Evolutionary conservation across 2,888 invertebrate genomes (phyloP), one percentile per base, ranked within the genome.

Genomic region (Epicampocera succincta): DNA sequence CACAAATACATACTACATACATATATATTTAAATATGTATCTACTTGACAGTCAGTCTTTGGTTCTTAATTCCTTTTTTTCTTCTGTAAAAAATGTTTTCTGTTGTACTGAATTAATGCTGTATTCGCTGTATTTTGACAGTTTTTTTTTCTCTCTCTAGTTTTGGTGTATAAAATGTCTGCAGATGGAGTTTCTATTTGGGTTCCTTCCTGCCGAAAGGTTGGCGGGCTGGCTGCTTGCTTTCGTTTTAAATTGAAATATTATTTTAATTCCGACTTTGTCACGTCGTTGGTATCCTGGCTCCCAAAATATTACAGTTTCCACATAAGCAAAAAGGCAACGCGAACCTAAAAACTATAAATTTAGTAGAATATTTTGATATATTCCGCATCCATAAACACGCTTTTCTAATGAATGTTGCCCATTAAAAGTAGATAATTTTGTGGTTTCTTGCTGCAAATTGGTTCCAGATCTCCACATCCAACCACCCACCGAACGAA

Each of bases 41-140:
- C 25, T 58, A 75, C 75, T 58, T 66, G n/a, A 13, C 66, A 50
- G 58, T 50, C 66, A 50, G 58, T 50, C 0, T 44, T 11, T 56
- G 29, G 21, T 61, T 69, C 46, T 1, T 61, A 21, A 33, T 33
- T 33, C 8, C 25, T 9, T 17, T 44, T 60, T 63, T 56, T 48
- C 25, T 56, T 48, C 25, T 2, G 15, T 63, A 71, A 76, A 44
- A 60, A 71, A 71, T 71, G 63, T 65, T 29, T 78, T 63, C 58
- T 52, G 65, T 52, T 52, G 44, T 66, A 21, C 9, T 17, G 87
- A 87, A 88, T 88, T 88, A 88, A 88, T 88, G 88, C 85, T 87
- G 85, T 87, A 85, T 88, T 87, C 86, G 88, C 87, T 87, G 85
- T 86, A 86, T 86, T 86, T 85, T 88, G 88, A 88, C 88, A 88